A percentile compares a stretch with the other conserved stretches of the same genome.
phyloP scores from a whole-genome alignment of 2,113 vertebrate genomes.

The Alaudala cheleensis region DNA sequence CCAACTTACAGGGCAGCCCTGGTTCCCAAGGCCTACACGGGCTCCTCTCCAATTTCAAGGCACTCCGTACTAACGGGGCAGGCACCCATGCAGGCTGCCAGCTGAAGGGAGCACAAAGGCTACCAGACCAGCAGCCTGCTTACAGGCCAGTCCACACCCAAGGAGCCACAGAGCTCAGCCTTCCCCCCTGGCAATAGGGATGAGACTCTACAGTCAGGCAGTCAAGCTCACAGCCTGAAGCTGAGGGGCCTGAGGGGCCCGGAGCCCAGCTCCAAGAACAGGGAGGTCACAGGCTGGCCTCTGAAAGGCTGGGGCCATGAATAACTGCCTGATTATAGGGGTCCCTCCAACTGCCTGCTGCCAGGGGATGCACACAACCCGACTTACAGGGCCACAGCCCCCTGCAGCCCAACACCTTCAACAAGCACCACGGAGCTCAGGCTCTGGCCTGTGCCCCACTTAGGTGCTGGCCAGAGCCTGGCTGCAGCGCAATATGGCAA shows the following conservation, averaged over 20 bases:
- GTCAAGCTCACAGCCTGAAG: no score
- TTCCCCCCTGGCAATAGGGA: no score
- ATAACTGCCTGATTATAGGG: not conserved
- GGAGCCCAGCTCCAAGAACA: no score
- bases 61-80: not conserved
- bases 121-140: not conserved
- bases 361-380: not conserved
- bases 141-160: not conserved
- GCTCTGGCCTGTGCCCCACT: not conserved
- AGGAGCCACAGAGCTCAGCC: not conserved
- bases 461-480: not conserved
- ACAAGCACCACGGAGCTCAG: no score
- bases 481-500: no score
- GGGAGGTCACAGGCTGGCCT: not conserved
- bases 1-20: not conserved
- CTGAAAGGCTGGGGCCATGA: not conserved
- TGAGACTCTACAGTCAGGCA: not conserved
- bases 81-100: not conserved
- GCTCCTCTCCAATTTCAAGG: not conserved
- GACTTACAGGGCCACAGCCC: not conserved
- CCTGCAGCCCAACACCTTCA: not conserved
- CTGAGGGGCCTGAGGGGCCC: accelerated
- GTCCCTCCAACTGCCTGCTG: not conserved
- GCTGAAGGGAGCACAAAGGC: not conserved
- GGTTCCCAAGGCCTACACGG: no score